Conservation (phyloP, 2,113 vertebrate genomes). For the Nibea albiflora region DNA sequence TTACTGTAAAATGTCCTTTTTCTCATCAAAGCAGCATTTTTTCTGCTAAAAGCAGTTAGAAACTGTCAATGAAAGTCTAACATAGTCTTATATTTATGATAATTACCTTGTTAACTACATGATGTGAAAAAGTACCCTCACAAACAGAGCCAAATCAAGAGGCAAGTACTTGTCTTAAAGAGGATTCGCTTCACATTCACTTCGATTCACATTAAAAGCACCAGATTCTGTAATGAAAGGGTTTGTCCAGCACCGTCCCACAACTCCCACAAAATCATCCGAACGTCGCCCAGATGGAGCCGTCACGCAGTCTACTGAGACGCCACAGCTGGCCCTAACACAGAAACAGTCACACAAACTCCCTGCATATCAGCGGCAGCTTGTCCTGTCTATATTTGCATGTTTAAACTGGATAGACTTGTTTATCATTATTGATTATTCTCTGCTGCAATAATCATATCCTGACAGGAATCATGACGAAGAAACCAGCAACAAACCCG, state of each 20-base stretch:
- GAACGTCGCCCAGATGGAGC: neutral
- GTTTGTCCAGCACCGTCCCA: neutral
- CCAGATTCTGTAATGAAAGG: neutral
- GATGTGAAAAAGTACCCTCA: neutral
- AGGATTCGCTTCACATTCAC: too few relatives aligned
- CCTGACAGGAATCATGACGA: neutral
- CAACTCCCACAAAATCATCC: neutral
- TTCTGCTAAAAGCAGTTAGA: neutral
- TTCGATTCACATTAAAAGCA: neutral
- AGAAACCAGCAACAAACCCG: neutral
- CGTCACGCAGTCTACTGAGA: neutral
- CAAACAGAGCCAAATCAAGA: neutral
- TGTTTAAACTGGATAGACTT: neutral
- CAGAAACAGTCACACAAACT: neutral
- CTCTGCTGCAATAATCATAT: neutral
- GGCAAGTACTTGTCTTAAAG: neutral
- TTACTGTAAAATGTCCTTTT: neutral
- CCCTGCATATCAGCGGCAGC: neutral
- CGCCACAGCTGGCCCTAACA: neutral
- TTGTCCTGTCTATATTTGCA: neutral
- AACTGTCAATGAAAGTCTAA: neutral
- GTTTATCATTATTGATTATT: neutral
- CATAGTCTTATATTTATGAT: too few relatives aligned
- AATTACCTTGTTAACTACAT: neutral
- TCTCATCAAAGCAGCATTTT: neutral